Evolutionary conservation across 2,797 vertebrate genomes (phyloP).

Genomic region (Sandelia bainsii): DNA sequence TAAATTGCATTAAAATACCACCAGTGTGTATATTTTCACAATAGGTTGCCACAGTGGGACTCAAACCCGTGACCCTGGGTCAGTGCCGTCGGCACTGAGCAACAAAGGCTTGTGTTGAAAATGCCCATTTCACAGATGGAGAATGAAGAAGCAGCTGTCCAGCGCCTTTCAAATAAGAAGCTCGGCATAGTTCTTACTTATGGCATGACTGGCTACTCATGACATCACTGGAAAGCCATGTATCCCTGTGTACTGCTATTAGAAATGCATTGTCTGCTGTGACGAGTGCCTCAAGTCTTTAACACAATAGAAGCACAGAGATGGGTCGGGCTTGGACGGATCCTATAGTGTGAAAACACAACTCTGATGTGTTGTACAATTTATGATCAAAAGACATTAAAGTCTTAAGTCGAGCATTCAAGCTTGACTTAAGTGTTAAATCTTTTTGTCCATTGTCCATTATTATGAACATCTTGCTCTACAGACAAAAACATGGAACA

Average conservation of each 20-base stretch:
- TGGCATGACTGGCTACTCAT: constrained; percentile 50
- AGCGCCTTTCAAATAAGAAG: constrained; percentile 46
- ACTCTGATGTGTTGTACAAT: neutral
- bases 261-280: constrained; percentile 40
- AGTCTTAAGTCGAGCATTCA: constrained; percentile 44
- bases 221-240: constrained; percentile 68
- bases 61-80: constrained; percentile 60
- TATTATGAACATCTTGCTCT: constrained; percentile 36
- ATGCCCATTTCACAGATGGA: constrained; percentile 72
- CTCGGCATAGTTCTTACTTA: constrained; percentile 34
- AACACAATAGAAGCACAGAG: constrained; percentile 40
- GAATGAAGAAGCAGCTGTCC: constrained; percentile 61
- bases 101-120: constrained; percentile 64
- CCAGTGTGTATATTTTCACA: constrained; percentile 56
- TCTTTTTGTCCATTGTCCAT: constrained; percentile 6
- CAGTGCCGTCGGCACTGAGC: constrained; percentile 44
- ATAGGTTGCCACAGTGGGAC: constrained; percentile 45
- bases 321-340: neutral
- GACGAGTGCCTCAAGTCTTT: constrained; percentile 9
- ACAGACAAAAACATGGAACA: constrained; percentile 7
- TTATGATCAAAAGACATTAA: constrained; percentile 28
- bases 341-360: constrained; percentile 2
- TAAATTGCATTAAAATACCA: constrained; percentile 52
- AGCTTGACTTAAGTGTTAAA: constrained; percentile 1
- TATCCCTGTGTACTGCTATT: constrained; percentile 23